Base-by-base conservation (phyloP, 2,113 vertebrate genomes). In the Bucco capensis region DNA sequence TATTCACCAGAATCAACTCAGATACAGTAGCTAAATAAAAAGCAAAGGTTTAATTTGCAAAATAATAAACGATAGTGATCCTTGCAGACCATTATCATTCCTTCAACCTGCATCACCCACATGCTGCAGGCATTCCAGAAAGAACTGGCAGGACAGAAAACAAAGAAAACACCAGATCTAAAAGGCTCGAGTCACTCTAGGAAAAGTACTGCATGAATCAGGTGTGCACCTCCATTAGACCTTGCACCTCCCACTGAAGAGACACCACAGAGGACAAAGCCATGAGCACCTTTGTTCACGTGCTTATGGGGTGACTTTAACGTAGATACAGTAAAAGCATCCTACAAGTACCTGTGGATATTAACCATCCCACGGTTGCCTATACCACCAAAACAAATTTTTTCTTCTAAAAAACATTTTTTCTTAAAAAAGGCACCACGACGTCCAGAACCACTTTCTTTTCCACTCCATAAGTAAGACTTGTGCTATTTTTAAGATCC, bases 401-500 rank as follows among this genome's bases (percentile, higher is more conserved):
- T 28, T 6, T 7, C 10, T 23, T 23, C 5, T 7, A n/a, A 25
- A 25, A 74, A 35, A 22, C 23, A 22, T 28, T 23, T 28, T 51
- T 37, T 17, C 23, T n/a, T 11, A 27, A 13, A 65, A 31, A 56
- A 9, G 8, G 27, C 50, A 78, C 49, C 60, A 46, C 19, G 15
- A 77, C 94, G 83, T 88, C 76, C 85, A 71, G 54, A 78, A 77
- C 40, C 92, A 84, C 61, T 89, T 96, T 77, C 81, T 58, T 77
- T n/a, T 91, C 49, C 83, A 15, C 64, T 83, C 71, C 54, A 86
- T 87, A 50, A 93, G 89, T 38, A 84, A 72, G 54, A 57, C 42
- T 71, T 1, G 37, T 13, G 79, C 95, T 97, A 94, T 96, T 95
- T 95, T 95, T 96, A 95, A 86, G 73, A 31, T 5, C 53, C 53